Evolutionary conservation across 2,888 invertebrate species (phyloP), one percentile per base, ranked within the genome.

Genomic region (Watsonalla cultraria): DNA sequence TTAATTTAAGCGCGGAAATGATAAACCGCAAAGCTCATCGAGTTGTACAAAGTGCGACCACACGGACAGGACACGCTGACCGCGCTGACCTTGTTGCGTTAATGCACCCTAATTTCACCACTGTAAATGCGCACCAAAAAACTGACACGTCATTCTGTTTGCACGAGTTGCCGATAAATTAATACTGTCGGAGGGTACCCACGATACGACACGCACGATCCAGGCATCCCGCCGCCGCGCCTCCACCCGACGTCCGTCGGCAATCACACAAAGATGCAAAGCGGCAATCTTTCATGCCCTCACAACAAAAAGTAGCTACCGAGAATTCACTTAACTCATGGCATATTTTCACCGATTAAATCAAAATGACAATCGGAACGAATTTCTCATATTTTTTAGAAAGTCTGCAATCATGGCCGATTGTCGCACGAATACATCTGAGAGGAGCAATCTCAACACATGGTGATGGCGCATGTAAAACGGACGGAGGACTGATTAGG

Each of bases 21-120:
- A 70, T 60, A 65, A 69, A 85, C 84, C 83, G 70, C 85, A 84
- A 76, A 70, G 61, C 72, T 72, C 73, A 77, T 74, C 72, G 74
- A 72, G 65, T 73, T 72, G 69, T 70, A 76, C 72, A 76, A 75
- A 61, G 60, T 55, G 75, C 72, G 77, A 82, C 84, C 84, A 70
- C 82, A 82, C 77, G 77, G 78, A 77, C 76, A 69, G 61, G 65
- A 59, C 59, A 62, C 54, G 46, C 59, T 71, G 72, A 76, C 75
- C 75, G 74, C 68, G 72, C 64, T 84, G 86, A 86, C 89, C 90
- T 86, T 90, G 89, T 87, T 87, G 76, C 83, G 75, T 86, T 88
- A 89, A 86, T 86, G 85, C 84, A 89, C 87, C 88, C 89, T 84
- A 89, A 90, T 89, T 90, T 90, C 84, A 81, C 84, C 76, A 72